Conservation (phyloP, 37 sponge, comb jelly and placozoan species). For the Bolinopsis microptera region DNA sequence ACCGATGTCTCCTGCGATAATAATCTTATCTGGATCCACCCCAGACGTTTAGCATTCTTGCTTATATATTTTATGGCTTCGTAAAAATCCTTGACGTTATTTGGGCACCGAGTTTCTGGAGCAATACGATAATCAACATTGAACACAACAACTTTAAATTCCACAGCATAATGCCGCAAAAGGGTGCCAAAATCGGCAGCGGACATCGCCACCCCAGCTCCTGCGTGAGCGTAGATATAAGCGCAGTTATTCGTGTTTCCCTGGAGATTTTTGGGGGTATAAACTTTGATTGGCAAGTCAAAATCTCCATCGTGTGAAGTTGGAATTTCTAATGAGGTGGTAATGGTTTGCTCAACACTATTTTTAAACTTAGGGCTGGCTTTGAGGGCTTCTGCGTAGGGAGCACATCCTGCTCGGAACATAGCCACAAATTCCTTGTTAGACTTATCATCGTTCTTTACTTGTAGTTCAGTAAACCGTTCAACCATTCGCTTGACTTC, state of each 20-base stretch:
- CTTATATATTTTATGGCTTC: neutral
- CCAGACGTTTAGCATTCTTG: slow-evolving; percentile 17
- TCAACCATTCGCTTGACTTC: neutral
- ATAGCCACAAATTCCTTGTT: neutral
- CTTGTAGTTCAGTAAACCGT: neutral
- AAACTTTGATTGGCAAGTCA: neutral
- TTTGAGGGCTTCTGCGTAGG: neutral
- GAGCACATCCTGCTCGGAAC: neutral
- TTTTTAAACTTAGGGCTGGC: neutral
- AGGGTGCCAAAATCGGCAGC: neutral
- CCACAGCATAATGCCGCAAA: neutral
- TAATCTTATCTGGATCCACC: neutral
- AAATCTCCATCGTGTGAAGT: slow-evolving; percentile 25
- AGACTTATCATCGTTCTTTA: neutral
- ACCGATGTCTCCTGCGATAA: neutral
- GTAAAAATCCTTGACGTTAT: slow-evolving; percentile 47
- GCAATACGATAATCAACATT: slow-evolving; percentile 28
- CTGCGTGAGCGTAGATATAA: neutral
- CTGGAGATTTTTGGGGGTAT: neutral
- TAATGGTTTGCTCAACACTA: neutral
- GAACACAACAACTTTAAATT: neutral
- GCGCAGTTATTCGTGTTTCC: neutral
- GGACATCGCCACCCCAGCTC: neutral
- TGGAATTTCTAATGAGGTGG: neutral
- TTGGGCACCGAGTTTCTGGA: slow-evolving; percentile 6